Evolutionary conservation across 92 coral and sea anemone genomes (phyloP), one percentile per base, ranked within the genome.

Genomic region (Bergia puertoricense): DNA sequence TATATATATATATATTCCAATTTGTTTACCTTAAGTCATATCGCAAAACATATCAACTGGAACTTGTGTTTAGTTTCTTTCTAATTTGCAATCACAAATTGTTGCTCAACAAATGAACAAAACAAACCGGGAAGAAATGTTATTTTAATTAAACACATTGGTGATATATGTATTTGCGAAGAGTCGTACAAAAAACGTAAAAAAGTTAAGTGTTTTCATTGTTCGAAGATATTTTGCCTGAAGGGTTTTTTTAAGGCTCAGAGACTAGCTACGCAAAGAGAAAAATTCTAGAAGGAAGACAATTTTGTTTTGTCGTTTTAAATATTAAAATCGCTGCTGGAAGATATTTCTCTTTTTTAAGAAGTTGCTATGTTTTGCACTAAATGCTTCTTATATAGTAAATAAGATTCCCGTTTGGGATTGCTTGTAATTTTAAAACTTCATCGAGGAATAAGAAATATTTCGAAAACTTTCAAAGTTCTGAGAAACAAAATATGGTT

Each of bases 281-380:
- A 20, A 62, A 18, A 62, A 15, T 62, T 62, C n/a, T 62, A 62
- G 69, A 62, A 62, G 69, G 69, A 18, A 6, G 69, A 62, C n/a
- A 18, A 62, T 4, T 62, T 62, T 54, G 59, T 54, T 54, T 54
- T 54, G 59, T 62, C 8, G 69, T 22, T 62, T 57, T 62, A 62
- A 62, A 62, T 62, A 62, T 62, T 62, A 62, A 62, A 62, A 62
- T 62, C 69, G 23, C 69, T 62, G 69, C 69, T 62, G 69, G 69
- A 22, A 16, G 69, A 62, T 18, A 23, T 22, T 62, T 62, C 69
- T 62, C 18, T 62, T 20, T 62, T 16, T 3, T 2, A 62, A 62
- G 3, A 62, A 1, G 20, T 62, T 62, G 69, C 69, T 23, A 23
- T 62, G 69, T 16, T 62, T 62, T 62, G 69, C 69, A 18, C 69